Percentiles rank a stretch among this genome's conserved stretches.
phyloP scores from a whole-genome alignment of 35 echinoderm and acorn worm species.

The Apostichopus parvimensis region DNA sequence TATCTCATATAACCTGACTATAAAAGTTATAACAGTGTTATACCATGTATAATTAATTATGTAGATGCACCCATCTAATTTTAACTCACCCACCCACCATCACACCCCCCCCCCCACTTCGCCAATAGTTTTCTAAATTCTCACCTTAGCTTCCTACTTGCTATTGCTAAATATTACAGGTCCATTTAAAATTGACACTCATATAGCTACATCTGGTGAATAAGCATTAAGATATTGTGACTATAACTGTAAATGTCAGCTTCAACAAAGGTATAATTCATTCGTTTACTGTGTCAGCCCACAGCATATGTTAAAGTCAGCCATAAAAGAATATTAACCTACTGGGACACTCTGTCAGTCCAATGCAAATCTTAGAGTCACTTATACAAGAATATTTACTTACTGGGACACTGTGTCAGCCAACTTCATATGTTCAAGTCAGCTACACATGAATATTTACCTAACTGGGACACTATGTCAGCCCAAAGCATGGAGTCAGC shows the following conservation, averaged over 20 bases:
- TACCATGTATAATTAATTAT: neutral
- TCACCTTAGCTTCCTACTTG: too few relatives aligned
- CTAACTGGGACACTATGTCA: slow-evolving; percentile 74
- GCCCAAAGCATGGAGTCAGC: too few relatives aligned
- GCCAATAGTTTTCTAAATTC: too few relatives aligned
- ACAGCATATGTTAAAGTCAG: neutral
- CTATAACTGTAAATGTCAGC: too few relatives aligned
- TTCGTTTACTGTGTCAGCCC: neutral
- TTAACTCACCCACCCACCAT: neutral
- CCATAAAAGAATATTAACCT: too few relatives aligned
- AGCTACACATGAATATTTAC: neutral
- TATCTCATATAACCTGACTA: too few relatives aligned
- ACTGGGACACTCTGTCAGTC: slow-evolving; percentile 57
- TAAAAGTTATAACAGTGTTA: neutral
- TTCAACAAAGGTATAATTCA: neutral
- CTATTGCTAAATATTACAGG: too few relatives aligned
- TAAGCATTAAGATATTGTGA: too few relatives aligned
- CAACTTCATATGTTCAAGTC: neutral
- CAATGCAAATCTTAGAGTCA: too few relatives aligned
- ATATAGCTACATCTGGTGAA: too few relatives aligned
- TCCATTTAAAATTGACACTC: too few relatives aligned
- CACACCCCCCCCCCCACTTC: too few relatives aligned
- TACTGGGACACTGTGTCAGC: neutral
- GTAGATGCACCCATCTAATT: neutral
- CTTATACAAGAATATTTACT: neutral